phyloP scores from a whole-genome alignment of 92 coral and sea anemone genomes.

The Galaxea fascicularis region DNA sequence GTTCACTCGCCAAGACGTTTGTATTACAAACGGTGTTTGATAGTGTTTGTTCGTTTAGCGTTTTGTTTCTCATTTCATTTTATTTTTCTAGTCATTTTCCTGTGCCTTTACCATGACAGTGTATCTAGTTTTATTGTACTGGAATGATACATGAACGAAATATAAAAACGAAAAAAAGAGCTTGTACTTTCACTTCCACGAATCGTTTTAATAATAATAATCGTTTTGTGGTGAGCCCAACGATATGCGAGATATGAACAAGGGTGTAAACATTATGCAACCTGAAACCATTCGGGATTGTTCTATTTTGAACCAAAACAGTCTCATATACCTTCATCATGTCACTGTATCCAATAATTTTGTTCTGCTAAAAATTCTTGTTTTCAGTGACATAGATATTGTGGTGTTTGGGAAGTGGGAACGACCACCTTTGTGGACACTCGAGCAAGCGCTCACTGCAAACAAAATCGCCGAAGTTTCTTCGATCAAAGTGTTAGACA shows the following conservation, averaged over 20 bases:
- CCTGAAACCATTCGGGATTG: constrained; percentile 14
- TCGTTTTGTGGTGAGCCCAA: constrained; percentile 14
- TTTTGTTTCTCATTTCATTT: neutral
- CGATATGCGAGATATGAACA: neutral
- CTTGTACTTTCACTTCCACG: constrained; percentile 24
- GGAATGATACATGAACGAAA: neutral
- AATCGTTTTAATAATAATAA: too few relatives aligned
- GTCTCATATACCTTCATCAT: constrained; percentile 24
- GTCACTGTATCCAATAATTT: neutral
- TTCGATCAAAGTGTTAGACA: constrained; percentile 93
- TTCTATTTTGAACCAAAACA: constrained; percentile 19
- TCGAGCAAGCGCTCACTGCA: constrained; percentile 92
- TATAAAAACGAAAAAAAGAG: neutral
- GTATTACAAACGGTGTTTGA: constrained; percentile 29
- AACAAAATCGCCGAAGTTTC: constrained; percentile 93
- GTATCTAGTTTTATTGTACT: neutral
- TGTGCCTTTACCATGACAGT: neutral
- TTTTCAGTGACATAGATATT: constrained; percentile 90
- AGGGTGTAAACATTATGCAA: constrained; percentile 45
- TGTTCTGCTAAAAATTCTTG: constrained; percentile 2
- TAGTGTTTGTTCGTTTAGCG: neutral
- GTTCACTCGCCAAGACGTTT: constrained; percentile 2
- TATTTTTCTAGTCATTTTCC: neutral
- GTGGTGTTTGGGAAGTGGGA: constrained; percentile 99
- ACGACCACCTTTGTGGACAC: constrained; percentile 88